phyloP scores from a whole-genome alignment of 2,113 vertebrate genomes.

The Varanus salvator region DNA sequence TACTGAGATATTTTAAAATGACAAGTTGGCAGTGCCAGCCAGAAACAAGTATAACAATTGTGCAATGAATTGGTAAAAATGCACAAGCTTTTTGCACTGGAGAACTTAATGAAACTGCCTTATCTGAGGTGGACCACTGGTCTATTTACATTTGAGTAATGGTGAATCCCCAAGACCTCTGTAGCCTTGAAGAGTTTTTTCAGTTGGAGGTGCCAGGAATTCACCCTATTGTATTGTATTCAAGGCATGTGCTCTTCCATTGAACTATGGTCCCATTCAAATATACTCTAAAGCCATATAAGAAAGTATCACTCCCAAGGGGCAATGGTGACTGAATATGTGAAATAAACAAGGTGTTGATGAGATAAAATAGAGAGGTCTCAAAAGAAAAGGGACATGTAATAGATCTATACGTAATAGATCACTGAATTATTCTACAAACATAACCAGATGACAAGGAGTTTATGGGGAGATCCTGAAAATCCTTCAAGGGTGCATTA shows the following conservation, averaged over 20 bases:
- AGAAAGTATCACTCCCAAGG: background rate
- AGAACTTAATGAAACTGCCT: background rate
- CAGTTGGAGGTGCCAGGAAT: background rate
- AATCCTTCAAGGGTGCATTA: background rate
- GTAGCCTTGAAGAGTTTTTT: background rate
- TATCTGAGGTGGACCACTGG: background rate
- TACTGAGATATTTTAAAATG: constrained; percentile 34
- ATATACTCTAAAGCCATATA: background rate
- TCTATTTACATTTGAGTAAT: background rate
- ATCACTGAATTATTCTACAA: background rate
- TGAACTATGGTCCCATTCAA: background rate
- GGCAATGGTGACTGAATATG: background rate
- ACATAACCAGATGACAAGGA: background rate
- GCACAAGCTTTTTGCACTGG: background rate
- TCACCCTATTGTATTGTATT: background rate
- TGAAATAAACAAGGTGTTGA: background rate
- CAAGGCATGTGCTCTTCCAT: background rate
- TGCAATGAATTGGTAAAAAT: constrained; percentile 46
- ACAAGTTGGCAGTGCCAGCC: constrained; percentile 28
- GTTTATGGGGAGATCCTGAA: background rate
- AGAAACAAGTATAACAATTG: constrained; percentile 39
- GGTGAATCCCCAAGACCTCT: background rate
- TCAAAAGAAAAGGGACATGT: constrained; percentile 37
- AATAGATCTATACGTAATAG: background rate
- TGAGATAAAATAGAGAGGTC: background rate